These are phyloP conservation scores for Diaprepes abbreviatus DNA, from an alignment of 2,888 invertebrate species.

Conservation along the genomic window DNA sequence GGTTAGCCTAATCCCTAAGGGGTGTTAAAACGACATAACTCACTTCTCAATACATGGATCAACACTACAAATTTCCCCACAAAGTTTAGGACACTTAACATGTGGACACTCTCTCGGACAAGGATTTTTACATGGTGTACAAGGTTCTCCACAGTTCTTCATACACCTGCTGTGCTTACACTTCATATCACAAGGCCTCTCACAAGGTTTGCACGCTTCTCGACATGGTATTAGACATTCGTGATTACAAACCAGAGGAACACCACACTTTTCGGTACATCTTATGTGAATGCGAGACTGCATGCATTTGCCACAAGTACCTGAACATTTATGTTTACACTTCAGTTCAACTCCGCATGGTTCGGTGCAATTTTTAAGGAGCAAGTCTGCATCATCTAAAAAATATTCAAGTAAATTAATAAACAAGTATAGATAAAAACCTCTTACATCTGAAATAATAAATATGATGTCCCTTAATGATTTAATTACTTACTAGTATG, in stretches of 20 bases:
- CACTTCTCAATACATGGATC: slow-evolving; percentile 65
- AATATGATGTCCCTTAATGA: too few species aligned
- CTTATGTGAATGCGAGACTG: slow-evolving; percentile 74
- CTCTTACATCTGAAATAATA: too few species aligned
- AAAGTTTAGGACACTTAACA: slow-evolving; percentile 67
- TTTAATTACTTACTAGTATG: slow-evolving; percentile 46
- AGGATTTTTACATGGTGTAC: slow-evolving; percentile 62
- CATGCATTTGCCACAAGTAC: slow-evolving; percentile 71
- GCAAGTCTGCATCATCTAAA: slow-evolving; percentile 22
- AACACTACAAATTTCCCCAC: slow-evolving; percentile 68
- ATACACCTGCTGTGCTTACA: slow-evolving; percentile 72
- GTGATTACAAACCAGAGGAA: slow-evolving; percentile 75
- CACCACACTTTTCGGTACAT: slow-evolving; percentile 72
- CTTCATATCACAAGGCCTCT: slow-evolving; percentile 62
- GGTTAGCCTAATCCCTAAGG: too few species aligned
- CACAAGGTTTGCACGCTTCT: slow-evolving; percentile 73
- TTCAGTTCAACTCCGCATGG: slow-evolving; percentile 67
- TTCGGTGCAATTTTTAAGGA: slow-evolving; percentile 66
- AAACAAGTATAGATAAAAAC: too few species aligned
- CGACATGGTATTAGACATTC: slow-evolving; percentile 72
- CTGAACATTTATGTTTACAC: slow-evolving; percentile 71
- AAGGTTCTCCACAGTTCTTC: slow-evolving; percentile 66
- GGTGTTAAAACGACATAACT: too few species aligned
- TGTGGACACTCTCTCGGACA: slow-evolving; percentile 68
- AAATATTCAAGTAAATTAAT: not conserved